phyloP scores from a whole-genome alignment of 2,797 vertebrate genomes.

The Chrysolophus pictus region DNA sequence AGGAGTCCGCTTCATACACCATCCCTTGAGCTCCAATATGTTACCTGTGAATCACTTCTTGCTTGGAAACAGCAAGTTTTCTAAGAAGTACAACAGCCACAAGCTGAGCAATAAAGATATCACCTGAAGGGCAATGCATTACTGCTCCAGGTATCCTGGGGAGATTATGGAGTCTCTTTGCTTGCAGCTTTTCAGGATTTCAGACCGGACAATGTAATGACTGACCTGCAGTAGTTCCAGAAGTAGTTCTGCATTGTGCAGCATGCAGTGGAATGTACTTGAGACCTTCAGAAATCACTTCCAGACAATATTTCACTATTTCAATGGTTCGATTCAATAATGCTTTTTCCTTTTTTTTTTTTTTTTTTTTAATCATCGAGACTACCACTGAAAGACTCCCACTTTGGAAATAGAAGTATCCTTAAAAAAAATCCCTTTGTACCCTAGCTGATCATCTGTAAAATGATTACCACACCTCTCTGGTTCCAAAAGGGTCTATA shows the following conservation, averaged over 20 bases:
- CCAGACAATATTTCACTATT: neutral
- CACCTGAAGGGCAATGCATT: neutral
- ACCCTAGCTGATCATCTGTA: neutral
- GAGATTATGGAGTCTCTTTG: neutral
- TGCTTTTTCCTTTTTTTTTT: neutral
- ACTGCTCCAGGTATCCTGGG: neutral
- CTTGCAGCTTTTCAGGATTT: neutral
- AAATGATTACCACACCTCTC: neutral
- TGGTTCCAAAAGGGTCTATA: neutral
- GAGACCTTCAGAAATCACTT: neutral
- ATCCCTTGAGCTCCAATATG: neutral
- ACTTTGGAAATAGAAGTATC: neutral
- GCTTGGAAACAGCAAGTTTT: neutral
- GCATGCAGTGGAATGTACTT: fast-evolving
- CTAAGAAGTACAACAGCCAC: neutral
- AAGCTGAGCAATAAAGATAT: neutral
- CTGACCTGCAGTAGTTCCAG: neutral
- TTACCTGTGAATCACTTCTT: neutral
- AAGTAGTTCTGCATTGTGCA: neutral
- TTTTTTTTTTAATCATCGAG: neutral
- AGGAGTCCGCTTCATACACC: neutral
- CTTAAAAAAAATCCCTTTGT: neutral
- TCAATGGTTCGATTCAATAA: neutral
- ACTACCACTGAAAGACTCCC: neutral
- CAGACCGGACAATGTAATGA: neutral